Conservation (phyloP, 2,113 vertebrate genomes). For the Carollia perspicillata region DNA sequence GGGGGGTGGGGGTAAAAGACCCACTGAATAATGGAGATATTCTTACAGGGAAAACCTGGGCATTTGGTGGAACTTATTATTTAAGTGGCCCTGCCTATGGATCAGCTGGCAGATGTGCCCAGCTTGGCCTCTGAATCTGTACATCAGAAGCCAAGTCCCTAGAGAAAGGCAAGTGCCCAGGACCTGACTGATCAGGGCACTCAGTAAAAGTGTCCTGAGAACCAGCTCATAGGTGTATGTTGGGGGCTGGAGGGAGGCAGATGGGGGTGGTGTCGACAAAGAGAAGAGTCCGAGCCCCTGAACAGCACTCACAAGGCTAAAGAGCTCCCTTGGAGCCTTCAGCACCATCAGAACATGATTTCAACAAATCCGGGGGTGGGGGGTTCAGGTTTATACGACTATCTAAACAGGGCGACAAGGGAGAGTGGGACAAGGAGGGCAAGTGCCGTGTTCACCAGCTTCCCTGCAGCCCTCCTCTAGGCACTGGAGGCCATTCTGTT, state of each 20-base stretch:
- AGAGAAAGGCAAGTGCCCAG: background rate
- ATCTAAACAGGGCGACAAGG: background rate
- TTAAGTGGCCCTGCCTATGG: background rate
- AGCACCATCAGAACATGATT: background rate
- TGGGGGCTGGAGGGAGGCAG: background rate
- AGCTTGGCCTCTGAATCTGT: background rate
- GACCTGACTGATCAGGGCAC: background rate
- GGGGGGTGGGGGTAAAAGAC: background rate
- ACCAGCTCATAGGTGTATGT: background rate
- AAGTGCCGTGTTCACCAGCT: background rate
- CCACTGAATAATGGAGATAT: background rate
- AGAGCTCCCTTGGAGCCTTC: background rate
- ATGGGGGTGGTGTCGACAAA: background rate
- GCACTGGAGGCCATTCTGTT: background rate
- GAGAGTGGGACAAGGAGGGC: no score
- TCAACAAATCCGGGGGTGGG: background rate
- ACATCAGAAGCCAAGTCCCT: background rate
- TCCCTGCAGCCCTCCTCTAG: background rate
- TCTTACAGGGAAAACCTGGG: background rate
- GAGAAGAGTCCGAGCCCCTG: background rate
- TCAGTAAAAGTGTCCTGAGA: background rate
- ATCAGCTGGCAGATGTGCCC: constrained; percentile 47
- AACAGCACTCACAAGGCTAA: background rate
- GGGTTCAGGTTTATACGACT: background rate
- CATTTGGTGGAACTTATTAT: background rate